Evolutionary conservation across 2,888 invertebrate genomes (phyloP).

Genomic region (Heliconius ismenius): DNA sequence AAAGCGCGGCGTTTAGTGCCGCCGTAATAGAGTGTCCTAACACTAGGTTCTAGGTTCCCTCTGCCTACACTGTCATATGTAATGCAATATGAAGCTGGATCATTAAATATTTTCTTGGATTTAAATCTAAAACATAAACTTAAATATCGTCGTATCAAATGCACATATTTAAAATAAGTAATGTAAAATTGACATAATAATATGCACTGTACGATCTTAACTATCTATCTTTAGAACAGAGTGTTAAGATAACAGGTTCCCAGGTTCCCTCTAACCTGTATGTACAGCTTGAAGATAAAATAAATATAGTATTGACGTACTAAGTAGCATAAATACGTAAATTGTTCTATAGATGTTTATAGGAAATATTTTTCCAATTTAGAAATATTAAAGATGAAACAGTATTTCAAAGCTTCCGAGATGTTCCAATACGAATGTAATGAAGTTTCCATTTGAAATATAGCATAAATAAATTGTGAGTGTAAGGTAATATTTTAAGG

Average conservation of each 20-base stretch:
- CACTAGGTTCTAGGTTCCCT: too few relatives aligned
- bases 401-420: conserved; percentile 25
- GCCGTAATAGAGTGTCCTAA: too few relatives aligned
- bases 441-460: conserved; percentile 32
- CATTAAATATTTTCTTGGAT: not conserved
- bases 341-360: not conserved
- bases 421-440: conserved; percentile 30
- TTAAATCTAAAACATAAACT: not conserved
- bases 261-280: too few relatives aligned
- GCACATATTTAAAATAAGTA: not conserved
- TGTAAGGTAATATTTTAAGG: conserved; percentile 31
- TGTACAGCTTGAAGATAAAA: too few relatives aligned
- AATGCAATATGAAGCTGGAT: not conserved
- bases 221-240: too few relatives aligned
- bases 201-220: too few relatives aligned
- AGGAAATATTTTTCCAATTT: conserved; percentile 3
- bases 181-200: not conserved
- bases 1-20: too few relatives aligned
- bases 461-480: conserved; percentile 31
- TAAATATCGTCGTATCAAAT: not conserved
- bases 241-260: too few relatives aligned
- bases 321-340: not conserved
- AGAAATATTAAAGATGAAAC: conserved; percentile 17
- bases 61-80: too few relatives aligned
- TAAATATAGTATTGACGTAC: too few relatives aligned